Evolutionary conservation across 2,888 invertebrate species (phyloP), one percentile per base, ranked within the genome.

Genomic region (Hemistola chrysoprasaria): DNA sequence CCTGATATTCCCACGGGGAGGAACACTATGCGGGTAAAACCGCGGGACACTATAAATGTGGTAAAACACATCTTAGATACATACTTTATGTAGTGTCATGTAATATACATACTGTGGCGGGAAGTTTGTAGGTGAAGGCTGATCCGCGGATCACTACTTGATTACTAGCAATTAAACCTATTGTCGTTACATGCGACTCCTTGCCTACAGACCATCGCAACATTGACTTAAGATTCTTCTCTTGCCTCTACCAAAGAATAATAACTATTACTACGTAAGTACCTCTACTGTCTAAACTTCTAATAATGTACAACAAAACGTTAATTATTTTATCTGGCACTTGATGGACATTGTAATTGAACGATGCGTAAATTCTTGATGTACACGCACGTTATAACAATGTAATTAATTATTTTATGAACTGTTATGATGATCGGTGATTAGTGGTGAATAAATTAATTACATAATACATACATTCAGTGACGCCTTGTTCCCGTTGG

Each of bases 181-280:
- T 65, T 49, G 57, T 66, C 70, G 71, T 67, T 61, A 60, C 78
- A 71, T 67, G 74, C 72, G 66, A 75, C 65, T 62, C 59, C 59
- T 62, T 65, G 51, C 54, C 64, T 62, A 62, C 21, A 16, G 23
- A 11, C 35, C 25, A 32, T 49, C n/a, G n/a, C n/a, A n/a, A n/a
- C n/a, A n/a, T n/a, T n/a, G n/a, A n/a, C n/a, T n/a, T n/a, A n/a
- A n/a, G n/a, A n/a, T n/a, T n/a, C n/a, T n/a, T n/a, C n/a, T n/a
- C n/a, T n/a, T n/a, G n/a, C n/a, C 4, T 16, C 4, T 16, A 3
- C 16, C 16, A 16, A 16, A 16, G 16, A 16, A 16, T 16, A 16
- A n/a, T n/a, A n/a, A n/a, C n/a, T n/a, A n/a, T n/a, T n/a, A n/a
- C n/a, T n/a, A n/a, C 16, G 16, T 16, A 4, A 3, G 3, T 2